phyloP scores from a whole-genome alignment of 2,888 invertebrate genomes.

The Patella ulyssiponensis region DNA sequence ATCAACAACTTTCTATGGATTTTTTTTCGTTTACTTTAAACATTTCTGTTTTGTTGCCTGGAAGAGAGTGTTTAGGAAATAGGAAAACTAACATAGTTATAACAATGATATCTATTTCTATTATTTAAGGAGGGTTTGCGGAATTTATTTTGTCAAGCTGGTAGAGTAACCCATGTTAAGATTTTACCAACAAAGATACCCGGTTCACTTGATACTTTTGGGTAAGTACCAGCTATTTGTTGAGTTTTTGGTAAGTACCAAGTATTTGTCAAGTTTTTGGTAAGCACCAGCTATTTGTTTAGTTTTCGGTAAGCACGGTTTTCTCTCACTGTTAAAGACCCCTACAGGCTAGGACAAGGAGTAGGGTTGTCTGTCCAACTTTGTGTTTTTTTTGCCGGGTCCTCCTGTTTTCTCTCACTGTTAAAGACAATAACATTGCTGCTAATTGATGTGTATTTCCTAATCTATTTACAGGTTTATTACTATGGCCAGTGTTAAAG shows the following conservation, averaged over 20 bases:
- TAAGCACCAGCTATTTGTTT: too few relatives aligned
- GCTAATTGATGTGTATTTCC: too few relatives aligned
- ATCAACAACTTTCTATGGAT: not conserved
- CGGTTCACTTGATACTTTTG: conserved; percentile 38
- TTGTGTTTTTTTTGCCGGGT: too few relatives aligned
- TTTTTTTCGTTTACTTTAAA: not conserved
- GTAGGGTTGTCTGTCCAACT: too few relatives aligned
- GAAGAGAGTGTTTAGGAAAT: not conserved
- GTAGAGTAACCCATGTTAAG: conserved; percentile 34
- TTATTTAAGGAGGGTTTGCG: conserved; percentile 43
- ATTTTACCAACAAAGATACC: conserved; percentile 27
- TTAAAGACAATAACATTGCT: too few relatives aligned
- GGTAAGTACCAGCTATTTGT: conserved; percentile 30
- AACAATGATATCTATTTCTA: not conserved
- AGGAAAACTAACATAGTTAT: not conserved
- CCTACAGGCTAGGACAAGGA: too few relatives aligned
- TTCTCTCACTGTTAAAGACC: too few relatives aligned
- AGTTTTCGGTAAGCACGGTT: too few relatives aligned
- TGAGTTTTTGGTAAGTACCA: too few relatives aligned
- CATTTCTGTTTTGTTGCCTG: not conserved
- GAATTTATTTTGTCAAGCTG: conserved; percentile 48
- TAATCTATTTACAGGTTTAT: conserved; percentile 45
- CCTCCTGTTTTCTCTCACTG: too few relatives aligned
- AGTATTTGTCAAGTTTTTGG: too few relatives aligned
- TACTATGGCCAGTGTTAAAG: conserved; percentile 43